Evolutionary conservation across 1,140 invertebrate genomes (phyloP).

Genomic region (Philopotamus ludificatus): DNA sequence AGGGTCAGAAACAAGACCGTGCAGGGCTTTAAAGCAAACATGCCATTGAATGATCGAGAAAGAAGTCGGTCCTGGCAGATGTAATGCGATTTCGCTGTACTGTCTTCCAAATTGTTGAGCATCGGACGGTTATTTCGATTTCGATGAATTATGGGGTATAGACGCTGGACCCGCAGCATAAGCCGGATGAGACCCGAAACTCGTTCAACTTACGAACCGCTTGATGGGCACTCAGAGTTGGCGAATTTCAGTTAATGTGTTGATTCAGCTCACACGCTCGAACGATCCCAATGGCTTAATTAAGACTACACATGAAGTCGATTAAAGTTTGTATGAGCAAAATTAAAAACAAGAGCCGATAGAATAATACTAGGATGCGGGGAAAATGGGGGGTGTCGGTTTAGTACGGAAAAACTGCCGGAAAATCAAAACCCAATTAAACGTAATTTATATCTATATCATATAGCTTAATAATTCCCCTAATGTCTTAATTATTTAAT

Average conservation of each 20-base stretch:
- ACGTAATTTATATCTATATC: too few species aligned
- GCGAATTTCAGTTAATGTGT: slow-evolving; percentile 34
- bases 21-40: too few species aligned
- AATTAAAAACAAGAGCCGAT: too few species aligned
- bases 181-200: slow-evolving; percentile 18
- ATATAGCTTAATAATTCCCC: too few species aligned
- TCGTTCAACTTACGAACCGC: slow-evolving; percentile 3
- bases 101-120: slow-evolving; percentile 36
- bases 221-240: slow-evolving; percentile 8
- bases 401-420: too few species aligned
- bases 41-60: not conserved
- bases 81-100: slow-evolving; percentile 40
- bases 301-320: slow-evolving; percentile 34
- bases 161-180: not conserved
- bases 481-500: too few species aligned
- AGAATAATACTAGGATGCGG: too few species aligned
- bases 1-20: not conserved
- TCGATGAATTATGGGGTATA: slow-evolving; percentile 5
- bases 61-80: not conserved
- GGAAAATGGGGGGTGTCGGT: too few species aligned
- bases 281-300: slow-evolving; percentile 30
- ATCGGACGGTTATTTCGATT: not conserved
- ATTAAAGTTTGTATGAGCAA: slow-evolving; percentile 10
- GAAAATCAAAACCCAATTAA: too few species aligned
- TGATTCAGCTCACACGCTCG: slow-evolving; percentile 28